A percentile compares a stretch with the other conserved stretches of the same genome.
Evolutionary conservation across 35 echinoderm and acorn worm genomes (phyloP).

Genomic region (Stichopus chloronotus): DNA sequence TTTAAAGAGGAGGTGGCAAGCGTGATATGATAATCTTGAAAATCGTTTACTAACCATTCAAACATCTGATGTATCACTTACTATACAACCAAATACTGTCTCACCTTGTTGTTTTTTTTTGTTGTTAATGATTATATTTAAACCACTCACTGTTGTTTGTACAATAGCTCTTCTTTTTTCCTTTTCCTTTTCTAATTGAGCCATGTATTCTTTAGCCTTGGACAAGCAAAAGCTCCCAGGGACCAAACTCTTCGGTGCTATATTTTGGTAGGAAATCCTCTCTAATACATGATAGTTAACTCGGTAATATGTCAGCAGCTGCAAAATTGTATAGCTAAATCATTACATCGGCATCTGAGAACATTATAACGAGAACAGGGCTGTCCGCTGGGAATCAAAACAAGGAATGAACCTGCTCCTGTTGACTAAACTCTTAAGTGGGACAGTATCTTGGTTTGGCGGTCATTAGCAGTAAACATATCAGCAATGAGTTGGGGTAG

Average conservation of each 20-base stretch:
- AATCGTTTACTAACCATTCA: neutral
- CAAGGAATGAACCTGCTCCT: too few species aligned
- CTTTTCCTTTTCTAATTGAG: neutral
- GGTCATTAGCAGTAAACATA: too few species aligned
- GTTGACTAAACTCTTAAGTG: too few species aligned
- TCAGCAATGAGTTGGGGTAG: too few species aligned
- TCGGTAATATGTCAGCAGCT: neutral
- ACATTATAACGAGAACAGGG: too few species aligned
- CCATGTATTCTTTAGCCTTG: neutral
- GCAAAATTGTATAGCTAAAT: neutral
- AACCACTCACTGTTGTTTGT: neutral
- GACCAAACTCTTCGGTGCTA: neutral
- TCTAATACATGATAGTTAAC: neutral
- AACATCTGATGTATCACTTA: neutral
- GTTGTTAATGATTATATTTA: neutral
- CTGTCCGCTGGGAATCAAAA: too few species aligned
- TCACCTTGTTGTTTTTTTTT: neutral
- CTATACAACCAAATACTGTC: neutral
- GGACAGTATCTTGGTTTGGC: too few species aligned
- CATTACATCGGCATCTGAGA: too few species aligned
- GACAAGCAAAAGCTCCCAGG: neutral
- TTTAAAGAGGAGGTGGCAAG: too few species aligned
- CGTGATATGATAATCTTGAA: neutral
- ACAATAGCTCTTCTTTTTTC: neutral
- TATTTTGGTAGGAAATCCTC: neutral